These are phyloP conservation scores for Trichoplusia ni DNA, from an alignment of 1,140 invertebrate species.

Conservation along the genomic window DNA sequence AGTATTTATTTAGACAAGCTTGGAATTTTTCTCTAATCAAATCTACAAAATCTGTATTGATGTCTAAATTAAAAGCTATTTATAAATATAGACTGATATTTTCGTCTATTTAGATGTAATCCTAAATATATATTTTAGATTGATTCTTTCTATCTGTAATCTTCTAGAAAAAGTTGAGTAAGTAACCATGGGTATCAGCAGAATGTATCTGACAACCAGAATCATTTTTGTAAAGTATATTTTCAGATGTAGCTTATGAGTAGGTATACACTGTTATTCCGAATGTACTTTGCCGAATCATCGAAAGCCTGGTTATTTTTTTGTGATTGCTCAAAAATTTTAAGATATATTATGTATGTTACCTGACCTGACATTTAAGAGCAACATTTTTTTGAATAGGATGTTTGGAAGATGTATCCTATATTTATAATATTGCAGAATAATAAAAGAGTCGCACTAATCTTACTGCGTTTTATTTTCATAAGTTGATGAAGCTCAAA, in stretches of 20 bases:
- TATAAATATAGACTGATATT: constrained; percentile 20
- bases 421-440: constrained; percentile 50
- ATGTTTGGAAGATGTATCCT: constrained; percentile 50
- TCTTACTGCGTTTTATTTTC: constrained; percentile 45
- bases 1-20: constrained; percentile 5
- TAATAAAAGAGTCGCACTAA: constrained; percentile 52
- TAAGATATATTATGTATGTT: constrained; percentile 39
- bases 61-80: constrained; percentile 23
- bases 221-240: constrained; percentile 7
- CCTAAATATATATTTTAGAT: constrained; percentile 17
- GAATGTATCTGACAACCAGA: constrained; percentile 7
- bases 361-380: constrained; percentile 40
- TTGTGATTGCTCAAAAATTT: constrained; percentile 51
- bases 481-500: background rate
- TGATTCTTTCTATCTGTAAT: constrained; percentile 13
- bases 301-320: constrained; percentile 32
- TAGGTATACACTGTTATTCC: constrained; percentile 28
- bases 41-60: constrained; percentile 14
- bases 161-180: constrained; percentile 26
- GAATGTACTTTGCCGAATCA: constrained; percentile 27
- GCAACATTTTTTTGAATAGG: constrained; percentile 43
- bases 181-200: constrained; percentile 23
- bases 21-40: background rate
- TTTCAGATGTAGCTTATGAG: constrained; percentile 23
- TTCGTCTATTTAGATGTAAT: constrained; percentile 21